Percentiles rank a stretch among this genome's conserved stretches.
Conservation (phyloP, 2,113 vertebrate species). For the Carettochelys insculpta region DNA sequence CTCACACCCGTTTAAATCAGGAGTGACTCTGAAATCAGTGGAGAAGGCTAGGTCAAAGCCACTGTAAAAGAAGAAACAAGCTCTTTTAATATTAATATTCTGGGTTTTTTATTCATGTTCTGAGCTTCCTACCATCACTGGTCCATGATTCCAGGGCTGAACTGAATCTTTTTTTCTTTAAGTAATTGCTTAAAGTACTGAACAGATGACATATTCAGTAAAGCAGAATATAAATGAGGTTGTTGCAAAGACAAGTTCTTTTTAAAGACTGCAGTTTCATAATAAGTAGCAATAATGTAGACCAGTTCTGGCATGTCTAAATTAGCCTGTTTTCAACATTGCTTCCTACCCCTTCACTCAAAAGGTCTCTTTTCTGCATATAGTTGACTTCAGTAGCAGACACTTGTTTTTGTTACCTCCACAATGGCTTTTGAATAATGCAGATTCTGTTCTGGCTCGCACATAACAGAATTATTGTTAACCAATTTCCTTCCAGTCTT, state of each 20-base stretch:
- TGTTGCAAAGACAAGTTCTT: slow-evolving; percentile 27
- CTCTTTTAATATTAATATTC: not conserved
- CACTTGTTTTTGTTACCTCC: slow-evolving; percentile 39
- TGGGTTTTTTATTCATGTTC: not conserved
- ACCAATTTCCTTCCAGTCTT: slow-evolving; percentile 20
- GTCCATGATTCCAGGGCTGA: not conserved
- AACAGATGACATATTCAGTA: not conserved
- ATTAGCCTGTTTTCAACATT: slow-evolving; percentile 3
- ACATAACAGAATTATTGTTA: slow-evolving; percentile 39
- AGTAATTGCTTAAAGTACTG: not conserved
- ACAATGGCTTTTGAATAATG: not conserved
- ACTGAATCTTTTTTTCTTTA: not conserved
- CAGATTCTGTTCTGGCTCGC: slow-evolving; percentile 31
- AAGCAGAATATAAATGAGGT: not conserved
- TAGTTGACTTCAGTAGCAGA: slow-evolving; percentile 35
- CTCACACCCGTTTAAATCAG: not conserved
- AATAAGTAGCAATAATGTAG: not conserved
- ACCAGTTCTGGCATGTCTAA: not conserved
- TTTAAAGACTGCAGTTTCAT: not conserved
- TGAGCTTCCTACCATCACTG: not conserved
- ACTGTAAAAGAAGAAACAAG: not conserved
- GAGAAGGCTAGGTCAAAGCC: not conserved
- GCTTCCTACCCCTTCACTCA: not conserved
- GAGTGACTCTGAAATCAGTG: not conserved
- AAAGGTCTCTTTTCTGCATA: slow-evolving; percentile 35